Evolutionary conservation across 35 echinoderm and acorn worm genomes (phyloP).

Genomic region (Lytechinus pictus): DNA sequence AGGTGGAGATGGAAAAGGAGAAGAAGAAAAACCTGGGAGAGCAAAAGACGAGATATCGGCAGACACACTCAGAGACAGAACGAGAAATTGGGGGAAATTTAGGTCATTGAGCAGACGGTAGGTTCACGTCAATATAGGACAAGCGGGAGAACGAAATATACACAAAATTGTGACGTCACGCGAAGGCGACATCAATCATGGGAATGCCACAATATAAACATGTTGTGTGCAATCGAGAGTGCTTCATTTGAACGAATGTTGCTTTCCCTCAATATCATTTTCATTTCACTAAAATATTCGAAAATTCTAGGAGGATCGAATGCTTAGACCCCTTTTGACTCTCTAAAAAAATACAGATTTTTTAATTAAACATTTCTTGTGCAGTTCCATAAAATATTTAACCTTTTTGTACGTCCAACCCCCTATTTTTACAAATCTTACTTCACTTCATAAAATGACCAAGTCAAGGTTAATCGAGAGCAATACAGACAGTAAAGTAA

Average conservation of each 20-base stretch:
- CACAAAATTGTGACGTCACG: slow-evolving; percentile 12
- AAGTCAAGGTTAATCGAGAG: too few species aligned
- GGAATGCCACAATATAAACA: background rate
- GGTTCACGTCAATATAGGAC: slow-evolving; percentile 9
- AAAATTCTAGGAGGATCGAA: too few species aligned
- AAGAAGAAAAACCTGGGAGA: background rate
- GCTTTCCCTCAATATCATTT: background rate
- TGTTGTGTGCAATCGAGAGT: background rate
- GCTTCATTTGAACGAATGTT: background rate
- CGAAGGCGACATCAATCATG: background rate
- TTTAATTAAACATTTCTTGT: too few species aligned
- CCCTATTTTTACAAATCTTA: too few species aligned
- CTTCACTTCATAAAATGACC: too few species aligned
- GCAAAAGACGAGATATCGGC: background rate
- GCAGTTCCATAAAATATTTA: too few species aligned
- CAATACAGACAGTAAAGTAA: too few species aligned
- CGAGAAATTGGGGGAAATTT: background rate
- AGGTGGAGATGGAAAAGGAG: background rate
- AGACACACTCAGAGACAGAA: background rate
- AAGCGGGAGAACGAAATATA: background rate
- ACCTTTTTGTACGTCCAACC: too few species aligned
- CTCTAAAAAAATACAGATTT: too few species aligned
- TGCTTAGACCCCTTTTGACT: too few species aligned
- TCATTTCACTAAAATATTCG: too few species aligned
- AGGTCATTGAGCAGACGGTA: slow-evolving; percentile 8